Conservation (phyloP, 2,888 invertebrate species). For the Eristalis intricaria region DNA sequence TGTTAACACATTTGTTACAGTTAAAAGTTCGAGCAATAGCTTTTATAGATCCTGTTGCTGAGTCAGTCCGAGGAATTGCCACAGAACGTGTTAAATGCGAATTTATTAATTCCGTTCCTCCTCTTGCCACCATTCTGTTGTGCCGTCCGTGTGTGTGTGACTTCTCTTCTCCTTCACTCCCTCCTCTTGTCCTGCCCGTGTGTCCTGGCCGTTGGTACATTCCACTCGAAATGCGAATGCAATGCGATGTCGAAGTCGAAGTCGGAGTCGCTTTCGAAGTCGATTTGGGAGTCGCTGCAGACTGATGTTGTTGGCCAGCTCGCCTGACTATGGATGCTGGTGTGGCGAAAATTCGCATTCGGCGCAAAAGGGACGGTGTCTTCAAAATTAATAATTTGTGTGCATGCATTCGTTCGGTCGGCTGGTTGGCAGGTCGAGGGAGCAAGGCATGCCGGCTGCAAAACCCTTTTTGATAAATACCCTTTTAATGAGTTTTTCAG, state of each 20-base stretch:
- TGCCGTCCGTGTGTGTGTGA: neutral
- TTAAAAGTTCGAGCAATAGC: slow-evolving; percentile 1
- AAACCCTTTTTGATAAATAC: slow-evolving; percentile 53
- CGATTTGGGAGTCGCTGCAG: neutral
- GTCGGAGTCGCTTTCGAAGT: neutral
- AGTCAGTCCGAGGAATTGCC: neutral
- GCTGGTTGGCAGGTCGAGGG: neutral
- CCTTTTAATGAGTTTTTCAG: slow-evolving; percentile 63
- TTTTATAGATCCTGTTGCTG: slow-evolving; percentile 23
- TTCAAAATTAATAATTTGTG: slow-evolving; percentile 62
- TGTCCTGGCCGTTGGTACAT: neutral
- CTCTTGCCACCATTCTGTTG: too few species aligned
- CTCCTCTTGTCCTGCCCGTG: neutral
- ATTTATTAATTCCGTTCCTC: neutral
- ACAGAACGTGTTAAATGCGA: neutral
- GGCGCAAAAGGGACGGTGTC: slow-evolving; percentile 3
- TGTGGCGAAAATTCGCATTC: neutral
- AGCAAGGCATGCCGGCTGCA: slow-evolving; percentile 47
- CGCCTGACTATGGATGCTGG: slow-evolving; percentile 16
- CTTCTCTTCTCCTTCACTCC: neutral
- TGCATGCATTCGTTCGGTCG: slow-evolving; percentile 21
- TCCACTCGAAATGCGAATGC: slow-evolving; percentile 1
- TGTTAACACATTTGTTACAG: slow-evolving; percentile 12
- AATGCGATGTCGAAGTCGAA: neutral
- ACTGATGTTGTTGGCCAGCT: slow-evolving; percentile 1